Evolutionary conservation across 2,888 invertebrate species (phyloP), one percentile per base, ranked within the genome.

Genomic region (Mesoligia furuncula): DNA sequence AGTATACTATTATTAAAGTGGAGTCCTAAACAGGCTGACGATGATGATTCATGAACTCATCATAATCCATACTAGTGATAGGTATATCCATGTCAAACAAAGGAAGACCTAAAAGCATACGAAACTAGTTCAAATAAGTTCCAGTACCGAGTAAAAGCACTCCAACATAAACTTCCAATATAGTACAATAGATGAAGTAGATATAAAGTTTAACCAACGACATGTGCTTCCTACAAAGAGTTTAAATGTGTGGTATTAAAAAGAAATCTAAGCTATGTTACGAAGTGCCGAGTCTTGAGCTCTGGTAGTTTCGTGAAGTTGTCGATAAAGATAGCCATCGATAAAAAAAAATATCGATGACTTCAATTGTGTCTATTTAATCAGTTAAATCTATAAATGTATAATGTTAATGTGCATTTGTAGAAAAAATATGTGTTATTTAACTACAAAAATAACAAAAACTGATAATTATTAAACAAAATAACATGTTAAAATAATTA

Each of bases 191-290:
- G 87, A 87, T 89, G 87, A 89, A 89, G 88, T 85, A 88, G 82
- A 85, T 85, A 87, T 79, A 82, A 85, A 87, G 91, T 93, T 93
- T 90, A 90, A 89, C 89, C 85, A 89, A 86, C 91, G 91, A 93
- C 93, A 93, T 91, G 88, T 92, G 93, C 91, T 90, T 86, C 87
- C 91, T 90, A 91, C 92, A 91, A 92, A 88, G 92, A 95, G 92
- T 96, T 96, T 96, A 96, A 96, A 95, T 94, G 94, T 94, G 92
- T 92, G 93, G 95, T 95, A 96, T 96, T 96, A 96, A 96, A 96
- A 96, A 96, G 94, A 96, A 95, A 96, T 96, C 94, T 93, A 91
- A 90, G 91, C 90, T 90, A 88, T 92, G 93, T 93, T 93, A 93
- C 94, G 92, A 94, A 95, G 94, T 93, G 92, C 92, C 86, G 91